These are phyloP conservation scores for Caranx ignobilis DNA, from an alignment of 2,113 vertebrate species.

Conservation along the genomic window DNA sequence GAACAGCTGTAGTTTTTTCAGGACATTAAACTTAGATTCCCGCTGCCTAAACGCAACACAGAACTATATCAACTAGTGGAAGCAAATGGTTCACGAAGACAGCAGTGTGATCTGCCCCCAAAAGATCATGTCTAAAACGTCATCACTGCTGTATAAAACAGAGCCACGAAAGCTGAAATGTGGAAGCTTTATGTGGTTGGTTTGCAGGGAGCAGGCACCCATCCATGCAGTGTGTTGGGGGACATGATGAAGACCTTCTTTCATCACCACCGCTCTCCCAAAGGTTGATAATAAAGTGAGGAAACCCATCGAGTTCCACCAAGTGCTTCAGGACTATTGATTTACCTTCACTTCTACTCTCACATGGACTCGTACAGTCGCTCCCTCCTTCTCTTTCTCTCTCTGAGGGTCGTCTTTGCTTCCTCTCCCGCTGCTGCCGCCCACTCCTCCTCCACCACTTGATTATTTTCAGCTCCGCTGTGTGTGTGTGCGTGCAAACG, in stretches of 20 bases:
- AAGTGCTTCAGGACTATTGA: constrained; percentile 63
- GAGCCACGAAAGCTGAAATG: background rate
- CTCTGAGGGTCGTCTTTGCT: constrained; percentile 62
- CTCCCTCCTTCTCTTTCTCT: constrained; percentile 42
- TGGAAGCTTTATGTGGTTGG: background rate
- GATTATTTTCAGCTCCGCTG: constrained; percentile 73
- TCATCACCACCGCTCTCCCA: background rate
- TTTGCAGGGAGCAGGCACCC: background rate
- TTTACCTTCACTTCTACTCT: constrained; percentile 63
- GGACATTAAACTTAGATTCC: background rate
- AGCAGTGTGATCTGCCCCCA: background rate
- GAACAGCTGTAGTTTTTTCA: background rate
- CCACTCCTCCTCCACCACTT: constrained; percentile 68
- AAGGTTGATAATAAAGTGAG: constrained; percentile 55
- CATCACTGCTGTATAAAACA: background rate
- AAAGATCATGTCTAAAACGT: background rate
- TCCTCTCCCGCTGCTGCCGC: constrained; percentile 59
- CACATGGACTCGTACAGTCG: constrained; percentile 48
- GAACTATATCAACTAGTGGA: background rate
- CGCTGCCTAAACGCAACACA: background rate
- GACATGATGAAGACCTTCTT: constrained; percentile 17
- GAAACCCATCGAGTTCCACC: constrained; percentile 54
- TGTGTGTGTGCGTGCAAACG: constrained; percentile 22
- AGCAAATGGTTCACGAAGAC: background rate
- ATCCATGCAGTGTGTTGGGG: constrained; percentile 11